Evolutionary conservation across 2,888 invertebrate genomes (phyloP).

Genomic region (Anoncus sp.): DNA sequence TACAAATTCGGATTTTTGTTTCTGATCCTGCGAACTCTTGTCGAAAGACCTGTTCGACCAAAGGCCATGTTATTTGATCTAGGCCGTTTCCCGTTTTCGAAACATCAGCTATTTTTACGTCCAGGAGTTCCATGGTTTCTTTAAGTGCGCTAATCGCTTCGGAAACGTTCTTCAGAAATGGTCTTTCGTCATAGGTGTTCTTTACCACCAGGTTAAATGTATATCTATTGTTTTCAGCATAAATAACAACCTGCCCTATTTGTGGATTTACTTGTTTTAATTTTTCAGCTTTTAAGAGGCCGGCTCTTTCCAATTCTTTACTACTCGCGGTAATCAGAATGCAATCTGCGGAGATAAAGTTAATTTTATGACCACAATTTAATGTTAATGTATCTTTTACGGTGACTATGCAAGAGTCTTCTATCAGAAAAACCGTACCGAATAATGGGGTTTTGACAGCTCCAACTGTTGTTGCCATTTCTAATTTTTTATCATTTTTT

Average conservation of each 20-base stretch:
- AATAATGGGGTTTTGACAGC: not conserved
- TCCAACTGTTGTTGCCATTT: not conserved
- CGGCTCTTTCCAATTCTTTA: too few species aligned
- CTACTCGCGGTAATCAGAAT: too few species aligned
- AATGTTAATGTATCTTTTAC: not conserved
- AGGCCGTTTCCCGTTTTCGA: too few species aligned
- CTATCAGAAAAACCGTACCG: not conserved
- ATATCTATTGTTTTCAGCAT: not conserved
- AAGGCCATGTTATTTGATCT: too few species aligned
- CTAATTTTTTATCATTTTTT: not conserved
- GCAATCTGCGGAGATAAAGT: slow-evolving; percentile 12
- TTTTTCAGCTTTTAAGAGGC: too few species aligned
- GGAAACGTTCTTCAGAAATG: not conserved
- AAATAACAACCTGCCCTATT: not conserved
- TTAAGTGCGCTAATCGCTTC: not conserved
- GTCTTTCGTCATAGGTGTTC: not conserved
- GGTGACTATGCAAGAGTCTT: not conserved
- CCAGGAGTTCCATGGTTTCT: too few species aligned
- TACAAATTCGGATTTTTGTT: too few species aligned
- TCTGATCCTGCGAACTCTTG: too few species aligned
- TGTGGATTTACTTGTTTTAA: not conserved
- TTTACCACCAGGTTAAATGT: not conserved
- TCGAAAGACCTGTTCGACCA: too few species aligned
- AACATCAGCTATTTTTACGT: too few species aligned
- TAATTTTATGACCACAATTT: not conserved